Evolutionary conservation across 2,797 vertebrate genomes (phyloP).

Genomic region (Uromys caudimaculatus): DNA sequence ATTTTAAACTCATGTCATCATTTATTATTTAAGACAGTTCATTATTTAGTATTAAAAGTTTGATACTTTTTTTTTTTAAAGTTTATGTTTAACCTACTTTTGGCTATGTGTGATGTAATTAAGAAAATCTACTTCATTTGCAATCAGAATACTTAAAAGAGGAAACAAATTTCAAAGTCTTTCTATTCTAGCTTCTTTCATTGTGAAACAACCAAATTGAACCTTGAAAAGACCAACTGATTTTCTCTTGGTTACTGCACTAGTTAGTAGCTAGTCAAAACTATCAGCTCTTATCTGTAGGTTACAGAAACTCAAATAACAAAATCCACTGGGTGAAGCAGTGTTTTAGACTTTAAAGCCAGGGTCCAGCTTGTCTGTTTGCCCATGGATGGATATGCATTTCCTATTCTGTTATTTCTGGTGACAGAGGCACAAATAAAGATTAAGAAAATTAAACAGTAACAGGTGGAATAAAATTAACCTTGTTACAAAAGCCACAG

Average conservation of each 20-base stretch:
- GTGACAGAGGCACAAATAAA: neutral
- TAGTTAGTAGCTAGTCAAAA: neutral
- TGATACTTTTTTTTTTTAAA: neutral
- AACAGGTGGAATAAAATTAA: neutral
- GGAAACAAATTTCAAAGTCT: neutral
- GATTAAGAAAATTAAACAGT: neutral
- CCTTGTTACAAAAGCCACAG: neutral
- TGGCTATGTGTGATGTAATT: neutral
- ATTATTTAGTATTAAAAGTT: neutral
- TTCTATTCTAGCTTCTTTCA: neutral
- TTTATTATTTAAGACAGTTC: neutral
- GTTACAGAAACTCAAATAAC: neutral
- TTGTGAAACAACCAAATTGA: constrained; percentile 19
- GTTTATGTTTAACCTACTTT: neutral
- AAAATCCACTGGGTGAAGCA: neutral
- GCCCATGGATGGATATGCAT: neutral
- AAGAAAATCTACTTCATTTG: constrained; percentile 14
- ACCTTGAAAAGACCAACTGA: neutral
- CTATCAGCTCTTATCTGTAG: neutral
- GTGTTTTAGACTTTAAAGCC: neutral
- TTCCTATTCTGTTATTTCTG: neutral
- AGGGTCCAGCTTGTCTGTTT: neutral
- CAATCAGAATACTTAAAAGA: neutral
- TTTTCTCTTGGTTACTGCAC: neutral
- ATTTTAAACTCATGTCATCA: constrained; percentile 33